Evolutionary conservation across 1,140 invertebrate species (phyloP), one percentile per base, ranked within the genome.

Genomic region (Brevipalpus yothersi): DNA sequence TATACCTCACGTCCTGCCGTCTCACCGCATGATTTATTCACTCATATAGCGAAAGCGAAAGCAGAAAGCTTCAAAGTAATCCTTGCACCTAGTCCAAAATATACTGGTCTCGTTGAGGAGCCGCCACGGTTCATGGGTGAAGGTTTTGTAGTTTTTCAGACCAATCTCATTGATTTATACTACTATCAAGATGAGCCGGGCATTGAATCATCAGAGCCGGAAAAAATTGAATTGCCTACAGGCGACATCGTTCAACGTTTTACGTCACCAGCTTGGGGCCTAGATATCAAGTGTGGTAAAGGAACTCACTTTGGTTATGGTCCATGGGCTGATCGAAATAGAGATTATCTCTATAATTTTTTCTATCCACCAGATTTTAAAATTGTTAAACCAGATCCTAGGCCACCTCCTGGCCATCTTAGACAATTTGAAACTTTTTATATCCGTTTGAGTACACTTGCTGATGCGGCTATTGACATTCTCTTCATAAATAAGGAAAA

Each of bases 271-370:
- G 85, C 89, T 63, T 92, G 88, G 85, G 89, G 89, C 3, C 80
- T 94, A 5, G 89, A 93, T 70, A 85, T 95, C 19, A 92, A 92
- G 70, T 95, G 90, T 75, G 86, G 90, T 2, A 93, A 94, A 75
- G 90, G 83, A 23, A 97, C 93, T 47, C 88, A 96, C 69, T 90
- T 96, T 65, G 93, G 89, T 71, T 96, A 95, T 68, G 93, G 93
- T 2, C 92, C 94, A 5, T 98, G 92, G 92, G 91, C 90, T 8
- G 93, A 97, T 71, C 76, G 91, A 49, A 93, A 97, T 71, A 77
- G 92, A 60, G 91, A 95, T 70, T 81, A 91, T 72, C 72, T 97
- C 17, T 96, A 88, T 71, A 90, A 83, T 73, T 94, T 96, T 70
- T 98, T 98, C 70, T 95, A 87, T 69, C 92, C 93, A 4, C 23